Conservation (phyloP, 2,797 vertebrate species). For the Peromyscus nudipes region DNA sequence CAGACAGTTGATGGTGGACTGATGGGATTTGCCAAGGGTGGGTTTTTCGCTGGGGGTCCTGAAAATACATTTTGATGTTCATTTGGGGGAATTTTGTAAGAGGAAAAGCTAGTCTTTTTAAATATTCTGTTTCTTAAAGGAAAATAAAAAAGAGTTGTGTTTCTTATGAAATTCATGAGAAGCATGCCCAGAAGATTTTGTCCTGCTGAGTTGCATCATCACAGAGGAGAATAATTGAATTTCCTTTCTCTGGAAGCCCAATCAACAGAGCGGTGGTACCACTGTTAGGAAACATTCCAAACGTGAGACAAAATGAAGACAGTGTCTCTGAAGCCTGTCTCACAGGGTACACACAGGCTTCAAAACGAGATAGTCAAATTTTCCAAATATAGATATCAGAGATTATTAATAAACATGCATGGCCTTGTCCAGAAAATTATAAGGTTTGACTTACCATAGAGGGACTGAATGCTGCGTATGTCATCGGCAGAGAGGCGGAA, state of each 20-base stretch:
- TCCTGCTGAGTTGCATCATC: background rate
- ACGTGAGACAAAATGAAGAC: background rate
- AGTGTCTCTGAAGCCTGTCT: background rate
- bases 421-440: background rate
- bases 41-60: constrained; percentile 77
- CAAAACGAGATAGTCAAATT: background rate
- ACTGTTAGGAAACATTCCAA: background rate
- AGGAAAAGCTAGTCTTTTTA: background rate
- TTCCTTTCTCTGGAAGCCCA: background rate
- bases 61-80: constrained; percentile 61
- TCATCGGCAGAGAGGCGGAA: constrained; percentile 90
- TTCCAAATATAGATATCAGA: background rate
- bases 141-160: constrained; percentile 1
- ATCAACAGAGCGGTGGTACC: background rate
- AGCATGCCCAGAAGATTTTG: background rate
- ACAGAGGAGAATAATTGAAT: background rate
- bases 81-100: constrained; percentile 37
- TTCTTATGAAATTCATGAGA: constrained; percentile 13
- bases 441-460: constrained; percentile 89
- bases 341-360: background rate
- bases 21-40: background rate
- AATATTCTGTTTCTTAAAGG: constrained; percentile 21
- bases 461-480: constrained; percentile 89
- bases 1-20: constrained; percentile 85
- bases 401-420: background rate